A percentile compares a stretch with the other conserved stretches of the same genome.
Evolutionary conservation across 2,113 vertebrate species (phyloP).

Genomic region (Nibea coibor): DNA sequence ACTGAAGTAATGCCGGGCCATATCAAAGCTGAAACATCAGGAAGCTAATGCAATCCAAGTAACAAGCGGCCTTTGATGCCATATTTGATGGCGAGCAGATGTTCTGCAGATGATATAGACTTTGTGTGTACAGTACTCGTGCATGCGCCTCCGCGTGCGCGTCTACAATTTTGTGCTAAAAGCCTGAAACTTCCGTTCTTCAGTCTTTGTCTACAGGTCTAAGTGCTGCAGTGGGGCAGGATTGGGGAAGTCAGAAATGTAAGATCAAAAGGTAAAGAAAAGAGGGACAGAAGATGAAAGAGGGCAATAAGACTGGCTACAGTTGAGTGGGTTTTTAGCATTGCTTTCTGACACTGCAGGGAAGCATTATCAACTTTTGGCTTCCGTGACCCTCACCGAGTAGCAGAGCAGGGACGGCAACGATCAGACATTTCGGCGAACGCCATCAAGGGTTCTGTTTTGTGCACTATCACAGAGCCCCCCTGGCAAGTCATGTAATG

Average conservation of each 20-base stretch:
- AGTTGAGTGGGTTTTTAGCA: slow-evolving; percentile 31
- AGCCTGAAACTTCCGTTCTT: slow-evolving; percentile 47
- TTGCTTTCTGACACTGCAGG: slow-evolving; percentile 27
- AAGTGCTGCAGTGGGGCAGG: slow-evolving; percentile 52
- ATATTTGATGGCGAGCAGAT: slow-evolving; percentile 69
- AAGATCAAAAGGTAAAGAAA: slow-evolving; percentile 72
- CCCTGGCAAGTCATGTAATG: slow-evolving; percentile 16
- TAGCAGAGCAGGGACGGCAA: slow-evolving; percentile 21
- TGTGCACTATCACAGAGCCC: slow-evolving; percentile 24
- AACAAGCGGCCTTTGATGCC: slow-evolving; percentile 69
- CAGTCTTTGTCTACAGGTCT: slow-evolving; percentile 61
- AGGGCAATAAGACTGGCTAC: slow-evolving; percentile 35
- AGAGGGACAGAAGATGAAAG: slow-evolving; percentile 69
- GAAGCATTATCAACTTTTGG: slow-evolving; percentile 39
- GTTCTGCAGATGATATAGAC: slow-evolving; percentile 61
- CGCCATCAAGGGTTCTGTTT: slow-evolving; percentile 32
- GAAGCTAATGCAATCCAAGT: slow-evolving; percentile 69
- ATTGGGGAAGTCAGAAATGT: slow-evolving; percentile 44
- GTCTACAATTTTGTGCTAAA: slow-evolving; percentile 48
- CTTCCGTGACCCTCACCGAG: slow-evolving; percentile 27
- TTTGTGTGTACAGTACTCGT: slow-evolving; percentile 8
- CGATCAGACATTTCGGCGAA: slow-evolving; percentile 30
- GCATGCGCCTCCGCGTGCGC: neutral
- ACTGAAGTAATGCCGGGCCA: slow-evolving; percentile 51
- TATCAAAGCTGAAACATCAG: slow-evolving; percentile 68